Base-by-base conservation (phyloP, 1,140 invertebrate genomes). In the Magallana ariakensis region DNA sequence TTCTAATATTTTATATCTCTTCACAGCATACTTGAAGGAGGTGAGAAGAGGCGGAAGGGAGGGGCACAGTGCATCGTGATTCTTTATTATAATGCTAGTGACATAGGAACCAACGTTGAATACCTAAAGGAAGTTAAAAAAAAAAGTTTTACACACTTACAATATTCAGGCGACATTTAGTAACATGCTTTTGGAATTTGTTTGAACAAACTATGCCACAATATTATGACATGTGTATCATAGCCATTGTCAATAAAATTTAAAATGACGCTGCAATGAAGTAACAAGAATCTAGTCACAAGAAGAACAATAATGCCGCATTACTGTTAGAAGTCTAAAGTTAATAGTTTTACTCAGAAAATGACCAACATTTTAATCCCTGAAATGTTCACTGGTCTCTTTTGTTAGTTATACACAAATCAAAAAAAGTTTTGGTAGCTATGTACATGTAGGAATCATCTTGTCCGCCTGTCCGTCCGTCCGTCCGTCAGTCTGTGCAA, bases 1-100 rank as follows among this genome's bases (percentile, higher is more conserved):
- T 7, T 70, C 16, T 9, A 19, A 9, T n/a, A 26, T 26, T 9
- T 70, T 8, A n/a, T n/a, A 9, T 70, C 8, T 70, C 8, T 9
- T 22, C 58, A 56, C 46, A 85, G 84, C 58, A 8, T 85, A 85
- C 46, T 11, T 85, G 22, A 57, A 85, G 53, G 84, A 70, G 62
- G 62, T 85, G 15, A 58, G 84, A 46, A 85, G 33, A 85, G 84
- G 46, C n/a, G 84, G 84, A 16, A 33, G 84, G 15, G 84, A 85
- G 84, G 84, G 8, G n/a, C 26, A n/a, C 6, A 46, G 16, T 56
- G 84, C 62, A 19, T 26, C 13, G 84, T 33, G 66, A 26, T 46
- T 70, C 26, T 85, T 9, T 66, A 66, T 70, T 85, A 66, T 19
- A 85, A 85, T 70, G 55, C 22, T 13, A 46, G 19, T 54, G 84